Percentiles rank a stretch among this genome's conserved stretches.
These are phyloP conservation scores for Seriola aureovittata DNA, from an alignment of 2,113 vertebrate species.

Conservation along the genomic window DNA sequence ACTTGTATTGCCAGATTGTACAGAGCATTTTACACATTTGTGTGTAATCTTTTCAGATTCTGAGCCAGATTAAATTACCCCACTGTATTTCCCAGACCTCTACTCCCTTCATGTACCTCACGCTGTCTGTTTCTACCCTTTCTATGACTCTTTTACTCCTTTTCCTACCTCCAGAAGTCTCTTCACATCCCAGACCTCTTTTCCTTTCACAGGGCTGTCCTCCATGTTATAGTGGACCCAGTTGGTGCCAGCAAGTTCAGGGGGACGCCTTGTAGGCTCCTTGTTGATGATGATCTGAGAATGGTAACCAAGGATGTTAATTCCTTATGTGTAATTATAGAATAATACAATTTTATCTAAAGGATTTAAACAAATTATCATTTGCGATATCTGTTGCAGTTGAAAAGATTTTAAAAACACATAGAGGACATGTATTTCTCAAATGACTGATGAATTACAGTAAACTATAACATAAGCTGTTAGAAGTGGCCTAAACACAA, in stretches of 20 bases:
- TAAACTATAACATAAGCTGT: background rate
- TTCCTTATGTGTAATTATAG: background rate
- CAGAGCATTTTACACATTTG: background rate
- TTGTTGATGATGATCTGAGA: slow-evolving; percentile 95
- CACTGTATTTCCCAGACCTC: too few species aligned
- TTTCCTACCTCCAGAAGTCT: slow-evolving; percentile 91
- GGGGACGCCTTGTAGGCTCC: slow-evolving; percentile 79
- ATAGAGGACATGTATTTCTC: background rate
- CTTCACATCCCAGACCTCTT: slow-evolving; percentile 97
- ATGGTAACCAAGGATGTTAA: background rate
- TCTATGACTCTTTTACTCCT: background rate
- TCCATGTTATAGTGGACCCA: slow-evolving; percentile 95
- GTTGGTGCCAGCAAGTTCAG: slow-evolving; percentile 18
- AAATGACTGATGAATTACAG: background rate
- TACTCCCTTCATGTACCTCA: too few species aligned
- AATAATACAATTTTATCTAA: background rate
- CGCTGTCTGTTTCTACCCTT: background rate
- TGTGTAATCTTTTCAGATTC: too few species aligned
- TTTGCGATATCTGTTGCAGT: background rate
- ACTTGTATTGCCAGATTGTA: background rate
- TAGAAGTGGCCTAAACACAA: background rate
- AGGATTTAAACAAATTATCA: background rate
- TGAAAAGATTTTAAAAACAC: too few species aligned
- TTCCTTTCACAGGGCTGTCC: slow-evolving; percentile 84
- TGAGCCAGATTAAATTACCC: too few species aligned